Conservation (phyloP, 2,113 vertebrate species). For the Apteryx mantelli region DNA sequence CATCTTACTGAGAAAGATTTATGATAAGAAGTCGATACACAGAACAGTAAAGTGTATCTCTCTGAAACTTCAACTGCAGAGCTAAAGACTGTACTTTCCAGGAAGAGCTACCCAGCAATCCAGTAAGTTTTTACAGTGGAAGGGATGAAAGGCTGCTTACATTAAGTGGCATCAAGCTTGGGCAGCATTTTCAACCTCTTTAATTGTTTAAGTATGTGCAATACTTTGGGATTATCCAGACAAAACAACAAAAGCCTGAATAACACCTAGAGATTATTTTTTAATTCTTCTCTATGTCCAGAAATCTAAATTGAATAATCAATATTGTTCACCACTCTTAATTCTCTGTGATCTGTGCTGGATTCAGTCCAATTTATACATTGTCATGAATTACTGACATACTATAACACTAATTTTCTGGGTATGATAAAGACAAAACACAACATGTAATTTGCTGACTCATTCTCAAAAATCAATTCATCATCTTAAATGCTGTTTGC, state of each 20-base stretch:
- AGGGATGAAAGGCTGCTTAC: background rate
- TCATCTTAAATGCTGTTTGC: background rate
- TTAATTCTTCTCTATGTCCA: background rate
- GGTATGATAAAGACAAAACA: slow-evolving; percentile 11
- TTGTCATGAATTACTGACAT: slow-evolving; percentile 11
- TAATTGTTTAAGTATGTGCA: background rate
- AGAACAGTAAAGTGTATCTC: background rate
- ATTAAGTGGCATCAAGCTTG: background rate
- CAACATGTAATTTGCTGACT: background rate
- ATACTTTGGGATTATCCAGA: background rate
- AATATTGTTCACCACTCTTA: background rate
- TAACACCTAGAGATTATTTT: background rate
- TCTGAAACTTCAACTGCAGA: slow-evolving; percentile 7
- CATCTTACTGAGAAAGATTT: background rate
- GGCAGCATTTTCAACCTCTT: background rate
- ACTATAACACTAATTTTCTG: background rate
- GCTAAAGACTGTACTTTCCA: background rate
- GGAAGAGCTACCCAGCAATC: background rate
- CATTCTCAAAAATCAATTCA: background rate
- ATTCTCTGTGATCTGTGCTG: background rate
- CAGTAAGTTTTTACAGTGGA: background rate
- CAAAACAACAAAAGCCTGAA: slow-evolving; percentile 7
- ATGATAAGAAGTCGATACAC: background rate
- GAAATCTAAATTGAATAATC: slow-evolving; percentile 11
- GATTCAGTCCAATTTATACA: slow-evolving; percentile 11